Percentiles rank a stretch among this genome's conserved stretches.
These are phyloP conservation scores for Macrotis lagotis DNA, from an alignment of 2,113 vertebrate genomes.

Conservation along the genomic window DNA sequence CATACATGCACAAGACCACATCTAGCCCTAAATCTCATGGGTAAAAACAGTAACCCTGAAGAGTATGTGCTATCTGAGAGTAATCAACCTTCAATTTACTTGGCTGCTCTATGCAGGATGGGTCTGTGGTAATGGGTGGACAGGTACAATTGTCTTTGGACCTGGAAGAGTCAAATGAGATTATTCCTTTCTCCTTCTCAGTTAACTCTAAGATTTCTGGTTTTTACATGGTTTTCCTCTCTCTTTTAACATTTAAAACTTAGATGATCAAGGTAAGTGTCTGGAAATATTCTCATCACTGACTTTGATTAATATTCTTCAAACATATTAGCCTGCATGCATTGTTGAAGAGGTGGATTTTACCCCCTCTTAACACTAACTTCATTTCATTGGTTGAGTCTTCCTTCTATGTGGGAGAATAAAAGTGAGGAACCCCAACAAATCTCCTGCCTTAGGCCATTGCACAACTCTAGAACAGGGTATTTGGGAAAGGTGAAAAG, in stretches of 20 bases:
- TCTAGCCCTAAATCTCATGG: constrained; percentile 59
- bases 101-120: not conserved
- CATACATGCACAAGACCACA: constrained; percentile 3
- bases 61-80: constrained; percentile 52
- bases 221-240: constrained; percentile 70
- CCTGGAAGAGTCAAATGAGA: not conserved
- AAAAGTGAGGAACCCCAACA: constrained; percentile 36
- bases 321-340: constrained; percentile 47
- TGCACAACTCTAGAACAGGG: constrained; percentile 2
- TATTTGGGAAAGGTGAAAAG: constrained; percentile 29
- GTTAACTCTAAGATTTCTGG: constrained; percentile 53
- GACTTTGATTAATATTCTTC: constrained; percentile 66
- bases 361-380: constrained; percentile 44
- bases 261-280: constrained; percentile 63
- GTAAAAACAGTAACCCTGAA: constrained; percentile 64
- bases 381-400: constrained; percentile 52
- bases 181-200: not conserved
- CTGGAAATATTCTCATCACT: constrained; percentile 62
- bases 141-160: constrained; percentile 30
- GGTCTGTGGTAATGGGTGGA: constrained; percentile 2
- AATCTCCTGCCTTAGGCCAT: constrained; percentile 31
- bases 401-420: constrained; percentile 34
- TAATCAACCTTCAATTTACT: constrained; percentile 55
- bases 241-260: constrained; percentile 62
- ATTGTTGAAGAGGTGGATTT: constrained; percentile 42